Evolutionary conservation across 1,140 invertebrate genomes (phyloP), one percentile per base, ranked within the genome.

Genomic region (Chymomyza costata): DNA sequence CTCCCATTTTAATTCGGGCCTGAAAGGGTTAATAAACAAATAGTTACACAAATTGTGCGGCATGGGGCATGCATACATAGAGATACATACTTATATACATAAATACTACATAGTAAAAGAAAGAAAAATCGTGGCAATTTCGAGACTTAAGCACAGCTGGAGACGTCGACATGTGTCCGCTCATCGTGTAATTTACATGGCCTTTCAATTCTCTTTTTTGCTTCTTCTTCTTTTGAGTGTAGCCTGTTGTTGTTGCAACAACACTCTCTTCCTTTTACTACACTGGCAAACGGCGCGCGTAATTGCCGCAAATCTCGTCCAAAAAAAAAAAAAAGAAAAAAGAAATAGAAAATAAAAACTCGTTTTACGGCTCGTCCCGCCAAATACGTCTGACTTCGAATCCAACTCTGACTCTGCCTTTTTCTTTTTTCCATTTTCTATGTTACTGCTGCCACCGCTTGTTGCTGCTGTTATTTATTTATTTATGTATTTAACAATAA

Each of bases 251-350:
- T 32, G 15, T 41, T 51, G 19, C 16, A 15, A 25, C 21, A 64
- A 76, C 71, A 78, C 71, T 78, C 71, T 78, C 71, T 71, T 78
- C 71, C 71, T 80, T 78, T 78, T 78, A 78, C 71, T 65, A 57
- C 45, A 39, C 57, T 59, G 56, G 58, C 71, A 71, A 71, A 67
- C 73, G 71, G 62, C 65, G 67, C 71, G 63, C 71, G 63, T 78
- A 80, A 70, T 80, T 71, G 71, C 71, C 63, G 68, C 57, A 70
- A 67, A 80, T 78, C 73, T 78, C 67, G 67, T 57, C 67, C 73
- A 71, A 32, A 8, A 5, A 8, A 8, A 25, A 25, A 25, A 8
- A 25, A 25, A 25, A 25, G 8, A 8, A 25, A 5, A 8, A 25
- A 25, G 21, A 3, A 25, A 25, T 3, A 25, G 53, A 39, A n/a